phyloP scores from a whole-genome alignment of 2,797 vertebrate genomes.

The Cygnus olor region DNA sequence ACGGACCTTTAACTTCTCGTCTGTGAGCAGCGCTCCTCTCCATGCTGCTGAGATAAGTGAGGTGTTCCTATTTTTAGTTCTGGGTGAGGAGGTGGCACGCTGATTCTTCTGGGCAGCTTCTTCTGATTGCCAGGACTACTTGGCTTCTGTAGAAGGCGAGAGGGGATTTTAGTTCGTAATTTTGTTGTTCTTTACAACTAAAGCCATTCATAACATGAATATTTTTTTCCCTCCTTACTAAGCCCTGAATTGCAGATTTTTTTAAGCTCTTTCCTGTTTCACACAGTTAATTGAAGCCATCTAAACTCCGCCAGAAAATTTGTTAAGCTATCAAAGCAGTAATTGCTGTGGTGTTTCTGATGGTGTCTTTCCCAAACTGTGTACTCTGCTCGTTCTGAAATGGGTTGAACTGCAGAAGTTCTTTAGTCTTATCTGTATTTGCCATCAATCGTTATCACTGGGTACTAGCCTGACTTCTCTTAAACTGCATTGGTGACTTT shows the following conservation, averaged over 20 bases:
- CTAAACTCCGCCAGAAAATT: neutral
- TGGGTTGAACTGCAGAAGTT: neutral
- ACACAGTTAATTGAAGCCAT: neutral
- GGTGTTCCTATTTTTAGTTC: neutral
- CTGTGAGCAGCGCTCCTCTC: neutral
- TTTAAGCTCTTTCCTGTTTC: neutral
- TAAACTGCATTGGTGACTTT: neutral
- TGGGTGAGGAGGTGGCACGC: neutral
- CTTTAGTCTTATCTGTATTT: neutral
- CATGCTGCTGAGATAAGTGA: neutral
- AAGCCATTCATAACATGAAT: neutral
- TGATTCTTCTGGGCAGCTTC: neutral
- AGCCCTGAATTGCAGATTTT: neutral
- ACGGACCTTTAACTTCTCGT: neutral
- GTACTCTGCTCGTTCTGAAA: rapidly evolving
- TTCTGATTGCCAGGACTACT: neutral
- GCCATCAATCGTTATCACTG: neutral
- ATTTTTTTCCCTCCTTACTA: neutral
- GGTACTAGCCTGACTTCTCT: neutral
- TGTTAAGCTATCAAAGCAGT: neutral
- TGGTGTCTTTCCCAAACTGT: neutral
- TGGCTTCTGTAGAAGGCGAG: neutral
- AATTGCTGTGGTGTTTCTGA: neutral
- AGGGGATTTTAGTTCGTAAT: neutral
- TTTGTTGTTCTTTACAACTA: neutral